Conservation (phyloP, 2,888 invertebrate species). For the Lymantria monacha region DNA sequence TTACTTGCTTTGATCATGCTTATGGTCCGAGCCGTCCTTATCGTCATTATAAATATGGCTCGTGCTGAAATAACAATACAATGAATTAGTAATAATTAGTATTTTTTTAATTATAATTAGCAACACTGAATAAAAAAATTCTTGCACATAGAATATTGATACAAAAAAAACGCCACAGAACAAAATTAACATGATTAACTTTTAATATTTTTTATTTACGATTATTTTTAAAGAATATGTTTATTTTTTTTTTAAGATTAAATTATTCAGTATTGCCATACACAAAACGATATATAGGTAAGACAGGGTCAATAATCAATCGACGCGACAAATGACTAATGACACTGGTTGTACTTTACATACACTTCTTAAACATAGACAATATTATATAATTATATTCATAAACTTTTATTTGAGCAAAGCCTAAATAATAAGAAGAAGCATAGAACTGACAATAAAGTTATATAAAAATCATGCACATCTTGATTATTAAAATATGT, state of each 20-base stretch:
- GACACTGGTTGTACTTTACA: conserved; percentile 23
- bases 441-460: conserved; percentile 49
- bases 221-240: neutral
- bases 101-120: conserved; percentile 10
- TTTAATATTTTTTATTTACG: neutral
- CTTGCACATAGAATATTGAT: neutral
- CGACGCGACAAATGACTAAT: conserved; percentile 60
- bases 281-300: conserved; percentile 22
- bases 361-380: conserved; percentile 21
- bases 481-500: conserved; percentile 23
- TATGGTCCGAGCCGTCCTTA: conserved; percentile 77
- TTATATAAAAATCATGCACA: conserved; percentile 42
- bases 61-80: conserved; percentile 62
- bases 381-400: conserved; percentile 12
- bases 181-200: neutral
- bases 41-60: conserved; percentile 75
- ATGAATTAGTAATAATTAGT: conserved; percentile 9
- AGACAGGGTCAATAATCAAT: conserved; percentile 63
- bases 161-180: too few relatives aligned
- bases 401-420: conserved; percentile 50
- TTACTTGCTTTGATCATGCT: conserved; percentile 80
- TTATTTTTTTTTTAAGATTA: neutral
- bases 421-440: conserved; percentile 78
- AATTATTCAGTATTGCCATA: conserved; percentile 49
- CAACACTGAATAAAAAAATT: conserved; percentile 34